Evolutionary conservation across 2,113 vertebrate genomes (phyloP).

Genomic region (Morphnarchus princeps): DNA sequence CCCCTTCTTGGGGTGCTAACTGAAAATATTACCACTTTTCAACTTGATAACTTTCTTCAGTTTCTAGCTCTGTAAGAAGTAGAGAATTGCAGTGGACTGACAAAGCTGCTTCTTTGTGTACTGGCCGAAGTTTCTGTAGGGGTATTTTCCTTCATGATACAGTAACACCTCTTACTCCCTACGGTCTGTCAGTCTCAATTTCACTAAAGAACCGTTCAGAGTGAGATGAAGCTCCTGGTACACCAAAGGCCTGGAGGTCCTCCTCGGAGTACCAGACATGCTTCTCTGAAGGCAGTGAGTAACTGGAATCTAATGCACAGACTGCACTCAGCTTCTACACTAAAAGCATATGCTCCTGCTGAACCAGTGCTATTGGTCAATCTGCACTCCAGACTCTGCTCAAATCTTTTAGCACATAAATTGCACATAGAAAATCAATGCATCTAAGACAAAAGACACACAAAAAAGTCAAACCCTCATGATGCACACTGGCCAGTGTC

Average conservation of each 20-base stretch:
- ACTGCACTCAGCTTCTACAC: neutral
- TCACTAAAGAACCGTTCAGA: neutral
- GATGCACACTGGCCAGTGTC: neutral
- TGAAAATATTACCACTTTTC: neutral
- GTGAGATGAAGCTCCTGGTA: neutral
- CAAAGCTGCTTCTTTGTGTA: neutral
- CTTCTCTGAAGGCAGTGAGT: neutral
- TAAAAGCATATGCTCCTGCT: neutral
- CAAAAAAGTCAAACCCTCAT: neutral
- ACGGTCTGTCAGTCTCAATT: neutral
- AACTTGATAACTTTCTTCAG: neutral
- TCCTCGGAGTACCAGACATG: accelerated
- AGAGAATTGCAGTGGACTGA: neutral
- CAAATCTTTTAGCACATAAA: neutral
- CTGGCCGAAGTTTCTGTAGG: neutral
- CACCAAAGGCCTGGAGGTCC: neutral
- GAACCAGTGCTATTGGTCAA: neutral
- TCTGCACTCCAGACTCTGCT: neutral
- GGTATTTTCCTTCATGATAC: neutral
- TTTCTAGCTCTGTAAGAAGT: neutral
- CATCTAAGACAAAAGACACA: neutral
- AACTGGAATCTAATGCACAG: neutral
- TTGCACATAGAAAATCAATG: neutral
- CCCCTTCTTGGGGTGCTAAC: neutral
- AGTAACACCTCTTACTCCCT: neutral